Conservation (phyloP, 2,113 vertebrate genomes). For the Melanotaenia duboulayi region DNA sequence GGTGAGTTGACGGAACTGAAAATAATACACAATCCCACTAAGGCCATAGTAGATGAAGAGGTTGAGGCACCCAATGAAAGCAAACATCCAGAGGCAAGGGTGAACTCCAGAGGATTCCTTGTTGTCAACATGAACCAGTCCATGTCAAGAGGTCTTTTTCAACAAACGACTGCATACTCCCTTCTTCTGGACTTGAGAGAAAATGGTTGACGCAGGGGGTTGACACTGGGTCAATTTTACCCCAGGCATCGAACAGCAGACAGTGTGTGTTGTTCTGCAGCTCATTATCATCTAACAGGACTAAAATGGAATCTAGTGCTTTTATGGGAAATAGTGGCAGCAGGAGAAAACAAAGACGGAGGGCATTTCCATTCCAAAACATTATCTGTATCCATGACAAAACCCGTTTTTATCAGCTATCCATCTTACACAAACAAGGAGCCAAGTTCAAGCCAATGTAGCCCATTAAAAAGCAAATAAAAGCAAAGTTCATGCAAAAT, state of each 20-base stretch:
- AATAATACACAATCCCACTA: conserved; percentile 8
- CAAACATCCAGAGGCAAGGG: conserved; percentile 69
- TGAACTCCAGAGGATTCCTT: conserved; percentile 28
- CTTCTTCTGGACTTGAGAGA: conserved; percentile 13
- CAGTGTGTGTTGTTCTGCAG: conserved; percentile 21
- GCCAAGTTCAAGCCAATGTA: conserved; percentile 43
- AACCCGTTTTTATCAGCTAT: conserved; percentile 55
- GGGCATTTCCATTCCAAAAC: conserved; percentile 38
- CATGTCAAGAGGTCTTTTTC: conserved; percentile 63
- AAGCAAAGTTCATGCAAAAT: conserved; percentile 61
- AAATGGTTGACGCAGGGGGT: conserved; percentile 2
- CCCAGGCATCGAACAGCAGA: not conserved
- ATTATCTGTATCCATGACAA: conserved; percentile 46
- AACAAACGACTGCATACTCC: conserved; percentile 67
- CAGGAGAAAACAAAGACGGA: conserved; percentile 27
- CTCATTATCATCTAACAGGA: conserved; percentile 46
- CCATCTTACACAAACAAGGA: conserved; percentile 58
- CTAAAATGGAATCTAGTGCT: conserved; percentile 27
- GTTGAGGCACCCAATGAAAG: conserved; percentile 60
- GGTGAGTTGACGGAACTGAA: conserved; percentile 63
- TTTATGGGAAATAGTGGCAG: conserved; percentile 33
- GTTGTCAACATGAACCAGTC: conserved; percentile 70
- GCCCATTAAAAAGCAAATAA: conserved; percentile 50
- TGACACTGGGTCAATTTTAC: conserved; percentile 20
- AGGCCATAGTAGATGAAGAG: conserved; percentile 56